Percentiles rank a stretch among this genome's conserved stretches.
Conservation (phyloP, 2,113 vertebrate species). For the Calidris pugnax region DNA sequence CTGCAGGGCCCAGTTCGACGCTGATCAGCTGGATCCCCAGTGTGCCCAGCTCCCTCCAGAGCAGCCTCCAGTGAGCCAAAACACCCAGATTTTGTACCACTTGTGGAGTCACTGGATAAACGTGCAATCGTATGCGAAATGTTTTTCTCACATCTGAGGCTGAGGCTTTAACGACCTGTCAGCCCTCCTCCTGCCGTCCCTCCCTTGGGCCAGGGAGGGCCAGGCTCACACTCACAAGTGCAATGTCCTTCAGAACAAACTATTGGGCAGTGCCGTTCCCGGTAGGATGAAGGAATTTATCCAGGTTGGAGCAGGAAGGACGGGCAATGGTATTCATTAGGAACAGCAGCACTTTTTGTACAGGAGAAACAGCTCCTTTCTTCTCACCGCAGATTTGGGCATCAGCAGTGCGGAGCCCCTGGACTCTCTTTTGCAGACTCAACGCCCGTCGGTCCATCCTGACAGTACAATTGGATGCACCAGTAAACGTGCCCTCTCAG, state of each 20-base stretch:
- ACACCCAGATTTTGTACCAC: neutral
- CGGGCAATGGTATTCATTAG: neutral
- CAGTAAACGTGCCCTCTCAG: neutral
- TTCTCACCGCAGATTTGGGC: neutral
- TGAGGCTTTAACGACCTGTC: neutral
- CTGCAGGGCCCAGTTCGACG: rapidly evolving
- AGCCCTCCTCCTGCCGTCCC: neutral
- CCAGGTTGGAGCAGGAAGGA: neutral
- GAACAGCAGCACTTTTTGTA: neutral
- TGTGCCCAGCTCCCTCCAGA: rapidly evolving
- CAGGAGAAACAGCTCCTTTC: neutral
- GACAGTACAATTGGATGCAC: neutral
- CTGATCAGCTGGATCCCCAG: neutral
- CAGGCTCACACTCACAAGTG: neutral
- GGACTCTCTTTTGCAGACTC: neutral
- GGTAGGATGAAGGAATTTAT: neutral
- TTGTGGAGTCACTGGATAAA: neutral
- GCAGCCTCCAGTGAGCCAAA: neutral
- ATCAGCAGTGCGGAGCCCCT: neutral
- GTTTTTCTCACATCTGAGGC: neutral
- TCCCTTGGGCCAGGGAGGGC: neutral
- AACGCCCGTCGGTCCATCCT: neutral
- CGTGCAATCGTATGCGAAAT: neutral
- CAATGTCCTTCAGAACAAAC: neutral
- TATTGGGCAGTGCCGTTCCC: neutral